These are phyloP conservation scores for Tupiocoris notatus DNA, from an alignment of 2,888 invertebrate species.

Conservation along the genomic window DNA sequence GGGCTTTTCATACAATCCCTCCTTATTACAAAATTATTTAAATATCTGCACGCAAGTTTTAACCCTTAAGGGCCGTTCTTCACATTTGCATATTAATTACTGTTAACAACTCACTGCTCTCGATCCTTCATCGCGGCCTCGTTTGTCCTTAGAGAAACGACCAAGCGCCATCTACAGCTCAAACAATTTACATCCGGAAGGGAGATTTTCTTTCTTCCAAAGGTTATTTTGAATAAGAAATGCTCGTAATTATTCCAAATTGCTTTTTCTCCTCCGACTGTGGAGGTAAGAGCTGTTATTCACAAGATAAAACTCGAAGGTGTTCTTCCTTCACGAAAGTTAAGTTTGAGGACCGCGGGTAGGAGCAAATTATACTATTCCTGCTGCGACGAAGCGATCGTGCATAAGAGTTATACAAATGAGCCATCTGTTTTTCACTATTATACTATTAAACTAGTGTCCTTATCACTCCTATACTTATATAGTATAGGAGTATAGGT, in stretches of 20 bases:
- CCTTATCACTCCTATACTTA: too few relatives aligned
- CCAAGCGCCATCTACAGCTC: too few relatives aligned
- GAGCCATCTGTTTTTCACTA: too few relatives aligned
- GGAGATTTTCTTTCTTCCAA: background rate
- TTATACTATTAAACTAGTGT: too few relatives aligned
- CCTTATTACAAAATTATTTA: constrained; percentile 41
- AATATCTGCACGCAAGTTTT: constrained; percentile 42
- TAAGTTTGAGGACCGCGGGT: background rate
- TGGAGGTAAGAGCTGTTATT: background rate
- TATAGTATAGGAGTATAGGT: too few relatives aligned
- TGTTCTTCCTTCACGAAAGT: background rate
- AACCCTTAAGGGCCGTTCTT: constrained; percentile 15
- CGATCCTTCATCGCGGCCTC: constrained; percentile 26
- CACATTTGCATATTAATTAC: constrained; percentile 40
- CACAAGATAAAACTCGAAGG: background rate
- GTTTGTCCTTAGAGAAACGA: background rate
- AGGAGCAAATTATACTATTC: background rate
- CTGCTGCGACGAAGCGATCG: background rate
- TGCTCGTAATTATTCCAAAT: background rate
- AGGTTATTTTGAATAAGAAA: background rate
- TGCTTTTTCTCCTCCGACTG: background rate
- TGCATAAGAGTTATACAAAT: too few relatives aligned
- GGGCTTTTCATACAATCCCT: constrained; percentile 34
- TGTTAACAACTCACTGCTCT: constrained; percentile 37
- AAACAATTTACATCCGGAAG: background rate